phyloP scores from a whole-genome alignment of 2,888 invertebrate genomes.

The Tanaodytes sp. region DNA sequence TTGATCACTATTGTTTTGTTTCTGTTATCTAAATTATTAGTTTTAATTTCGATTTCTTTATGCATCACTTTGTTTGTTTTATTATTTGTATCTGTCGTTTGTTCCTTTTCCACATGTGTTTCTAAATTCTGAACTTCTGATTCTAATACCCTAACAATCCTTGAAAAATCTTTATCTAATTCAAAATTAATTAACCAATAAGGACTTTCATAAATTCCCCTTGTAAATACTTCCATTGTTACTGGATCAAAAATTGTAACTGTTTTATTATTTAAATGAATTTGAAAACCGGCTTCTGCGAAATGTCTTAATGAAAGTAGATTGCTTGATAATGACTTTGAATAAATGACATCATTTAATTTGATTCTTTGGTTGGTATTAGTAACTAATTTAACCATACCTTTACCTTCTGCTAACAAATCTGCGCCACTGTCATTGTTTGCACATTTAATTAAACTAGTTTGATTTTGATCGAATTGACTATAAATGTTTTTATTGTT shows the following conservation, averaged over 20 bases:
- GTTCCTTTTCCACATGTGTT: neutral
- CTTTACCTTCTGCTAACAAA: slow-evolving; percentile 13
- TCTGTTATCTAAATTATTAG: neutral
- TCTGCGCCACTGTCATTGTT: slow-evolving; percentile 22
- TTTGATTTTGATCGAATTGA: neutral
- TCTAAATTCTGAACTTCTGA: neutral
- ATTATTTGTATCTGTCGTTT: slow-evolving; percentile 3
- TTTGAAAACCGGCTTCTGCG: slow-evolving; percentile 14
- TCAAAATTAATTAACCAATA: slow-evolving; percentile 15
- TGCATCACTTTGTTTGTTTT: neutral
- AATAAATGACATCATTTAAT: slow-evolving; percentile 22
- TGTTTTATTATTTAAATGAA: slow-evolving; percentile 6
- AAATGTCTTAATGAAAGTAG: slow-evolving; percentile 21
- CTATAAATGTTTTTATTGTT: neutral
- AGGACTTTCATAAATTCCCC: slow-evolving; percentile 17
- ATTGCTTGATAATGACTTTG: slow-evolving; percentile 15
- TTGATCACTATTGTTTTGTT: neutral
- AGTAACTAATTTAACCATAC: slow-evolving; percentile 2
- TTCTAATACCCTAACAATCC: neutral
- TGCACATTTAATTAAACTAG: slow-evolving; percentile 22
- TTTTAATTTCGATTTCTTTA: neutral
- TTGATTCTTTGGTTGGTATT: neutral
- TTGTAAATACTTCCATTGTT: slow-evolving; percentile 10
- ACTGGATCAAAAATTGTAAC: slow-evolving; percentile 11
- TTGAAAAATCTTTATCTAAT: neutral